phyloP scores from a whole-genome alignment of 2,113 vertebrate species.

The Pungitius pungitius region DNA sequence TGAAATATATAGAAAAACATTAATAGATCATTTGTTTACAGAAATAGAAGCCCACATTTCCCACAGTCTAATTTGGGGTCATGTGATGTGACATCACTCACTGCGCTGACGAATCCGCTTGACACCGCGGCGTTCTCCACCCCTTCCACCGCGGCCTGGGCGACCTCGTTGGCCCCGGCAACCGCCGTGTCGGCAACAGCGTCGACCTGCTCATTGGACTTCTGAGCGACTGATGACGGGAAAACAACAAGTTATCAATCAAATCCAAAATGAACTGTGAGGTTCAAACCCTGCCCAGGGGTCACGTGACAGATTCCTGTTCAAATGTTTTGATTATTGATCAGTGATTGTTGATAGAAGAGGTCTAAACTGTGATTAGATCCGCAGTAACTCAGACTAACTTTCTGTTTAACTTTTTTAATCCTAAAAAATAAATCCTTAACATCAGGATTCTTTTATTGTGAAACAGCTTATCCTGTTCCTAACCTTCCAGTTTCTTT shows the following conservation, averaged over 20 bases:
- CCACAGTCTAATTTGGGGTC: background rate
- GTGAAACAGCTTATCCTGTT: too few species aligned
- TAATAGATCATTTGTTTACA: background rate
- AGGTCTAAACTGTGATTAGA: too few species aligned
- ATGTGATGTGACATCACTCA: slow-evolving; percentile 61
- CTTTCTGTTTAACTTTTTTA: too few species aligned
- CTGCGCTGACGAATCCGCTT: slow-evolving; percentile 85
- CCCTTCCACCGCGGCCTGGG: slow-evolving; percentile 87
- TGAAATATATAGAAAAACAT: background rate
- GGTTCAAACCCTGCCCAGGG: too few species aligned
- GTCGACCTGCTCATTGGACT: slow-evolving; percentile 91
- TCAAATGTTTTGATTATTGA: too few species aligned
- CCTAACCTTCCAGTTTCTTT: too few species aligned
- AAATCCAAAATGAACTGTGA: too few species aligned
- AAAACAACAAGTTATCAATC: background rate
- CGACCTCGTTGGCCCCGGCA: slow-evolving; percentile 86
- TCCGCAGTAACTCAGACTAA: too few species aligned
- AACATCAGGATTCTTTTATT: too few species aligned
- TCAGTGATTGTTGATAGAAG: too few species aligned
- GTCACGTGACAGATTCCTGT: too few species aligned
- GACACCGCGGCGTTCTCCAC: slow-evolving; percentile 85
- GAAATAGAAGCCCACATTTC: background rate
- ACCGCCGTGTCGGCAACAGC: slow-evolving; percentile 87
- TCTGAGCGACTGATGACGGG: slow-evolving; percentile 85
- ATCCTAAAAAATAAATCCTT: too few species aligned